Evolutionary conservation across 2,888 invertebrate species (phyloP).

Genomic region (Leptopilina syphax): DNA sequence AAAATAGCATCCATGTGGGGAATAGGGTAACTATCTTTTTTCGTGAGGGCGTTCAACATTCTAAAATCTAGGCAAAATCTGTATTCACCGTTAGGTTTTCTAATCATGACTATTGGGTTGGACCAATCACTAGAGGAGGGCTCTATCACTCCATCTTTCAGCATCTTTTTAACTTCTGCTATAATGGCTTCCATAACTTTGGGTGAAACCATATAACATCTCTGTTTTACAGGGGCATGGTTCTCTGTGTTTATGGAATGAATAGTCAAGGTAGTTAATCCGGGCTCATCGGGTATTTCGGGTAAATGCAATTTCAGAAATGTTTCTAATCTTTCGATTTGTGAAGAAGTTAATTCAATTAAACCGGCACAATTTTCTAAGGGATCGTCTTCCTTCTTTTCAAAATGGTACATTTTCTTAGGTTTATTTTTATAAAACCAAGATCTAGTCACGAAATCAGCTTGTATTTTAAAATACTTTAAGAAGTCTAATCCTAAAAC

Average conservation of each 20-base stretch:
- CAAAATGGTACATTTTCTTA: not conserved
- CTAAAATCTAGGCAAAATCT: not conserved
- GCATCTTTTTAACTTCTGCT: slow-evolving; percentile 33
- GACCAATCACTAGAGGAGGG: slow-evolving; percentile 28
- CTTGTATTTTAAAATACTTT: not conserved
- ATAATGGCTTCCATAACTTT: too few species aligned
- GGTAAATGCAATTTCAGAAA: not conserved
- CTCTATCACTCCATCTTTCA: slow-evolving; percentile 49
- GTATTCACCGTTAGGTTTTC: slow-evolving; percentile 39
- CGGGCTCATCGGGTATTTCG: not conserved
- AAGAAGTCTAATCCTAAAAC: not conserved
- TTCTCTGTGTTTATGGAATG: not conserved
- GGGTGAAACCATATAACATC: too few species aligned
- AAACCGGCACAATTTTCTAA: not conserved
- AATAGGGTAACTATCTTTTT: not conserved
- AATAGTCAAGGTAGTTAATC: not conserved
- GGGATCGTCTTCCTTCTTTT: not conserved
- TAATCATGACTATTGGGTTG: slow-evolving; percentile 50
- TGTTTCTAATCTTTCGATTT: not conserved
- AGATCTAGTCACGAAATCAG: too few species aligned
- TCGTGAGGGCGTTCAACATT: not conserved
- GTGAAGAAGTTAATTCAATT: not conserved
- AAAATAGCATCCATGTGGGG: not conserved
- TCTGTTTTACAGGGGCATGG: too few species aligned
- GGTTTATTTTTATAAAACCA: too few species aligned